These are phyloP conservation scores for Serranus cabrilla DNA, from an alignment of 2,797 vertebrate genomes.

Conservation along the genomic window DNA sequence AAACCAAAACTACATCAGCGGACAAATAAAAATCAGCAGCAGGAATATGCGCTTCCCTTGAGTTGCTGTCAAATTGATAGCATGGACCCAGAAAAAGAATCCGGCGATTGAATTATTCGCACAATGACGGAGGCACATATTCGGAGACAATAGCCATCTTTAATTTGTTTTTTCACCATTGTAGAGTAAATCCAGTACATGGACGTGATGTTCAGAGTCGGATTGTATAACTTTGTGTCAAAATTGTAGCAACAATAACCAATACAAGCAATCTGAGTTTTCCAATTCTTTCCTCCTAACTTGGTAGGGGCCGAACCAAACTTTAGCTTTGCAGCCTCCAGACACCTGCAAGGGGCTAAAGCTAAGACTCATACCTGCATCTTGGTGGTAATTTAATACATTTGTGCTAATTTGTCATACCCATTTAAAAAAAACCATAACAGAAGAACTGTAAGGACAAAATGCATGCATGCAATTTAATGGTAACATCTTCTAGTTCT, in stretches of 20 bases:
- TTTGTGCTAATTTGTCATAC: no score
- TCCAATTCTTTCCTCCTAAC: not conserved
- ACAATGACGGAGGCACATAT: not conserved
- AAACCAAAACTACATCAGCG: slow-evolving; percentile 46
- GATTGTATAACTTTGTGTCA: not conserved
- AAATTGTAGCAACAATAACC: not conserved
- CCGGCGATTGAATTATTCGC: not conserved
- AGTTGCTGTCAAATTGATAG: slow-evolving; percentile 32
- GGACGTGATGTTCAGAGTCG: not conserved
- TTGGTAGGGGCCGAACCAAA: not conserved
- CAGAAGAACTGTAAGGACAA: no score
- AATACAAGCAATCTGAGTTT: not conserved
- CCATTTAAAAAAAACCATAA: no score
- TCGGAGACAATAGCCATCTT: slow-evolving; percentile 15
- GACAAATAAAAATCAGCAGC: slow-evolving; percentile 51
- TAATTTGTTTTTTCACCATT: not conserved
- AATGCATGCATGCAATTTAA: no score
- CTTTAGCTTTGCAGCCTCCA: not conserved
- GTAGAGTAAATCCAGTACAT: not conserved
- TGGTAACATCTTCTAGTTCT: no score
- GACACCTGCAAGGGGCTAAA: no score
- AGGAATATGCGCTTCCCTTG: slow-evolving; percentile 18
- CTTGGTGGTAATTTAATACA: no score
- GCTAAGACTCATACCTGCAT: not conserved
- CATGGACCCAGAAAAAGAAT: slow-evolving; percentile 20